Percentiles rank a stretch among this genome's conserved stretches.
Evolutionary conservation across 2,888 invertebrate genomes (phyloP).

Genomic region (Strigamia crassipes): DNA sequence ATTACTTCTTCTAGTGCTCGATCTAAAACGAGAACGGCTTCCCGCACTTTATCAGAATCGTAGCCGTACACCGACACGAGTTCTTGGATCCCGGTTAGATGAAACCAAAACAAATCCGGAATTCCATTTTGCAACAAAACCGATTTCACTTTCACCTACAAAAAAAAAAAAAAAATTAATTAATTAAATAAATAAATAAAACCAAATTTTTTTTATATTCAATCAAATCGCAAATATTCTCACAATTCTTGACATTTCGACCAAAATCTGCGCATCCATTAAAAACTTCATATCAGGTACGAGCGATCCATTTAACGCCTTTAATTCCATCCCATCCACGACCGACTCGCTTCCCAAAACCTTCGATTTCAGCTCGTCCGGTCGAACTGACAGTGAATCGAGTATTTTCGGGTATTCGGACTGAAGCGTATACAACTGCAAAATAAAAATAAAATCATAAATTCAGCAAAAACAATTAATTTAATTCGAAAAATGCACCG

Average conservation of each 20-base stretch:
- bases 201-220: neutral
- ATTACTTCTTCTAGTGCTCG: neutral
- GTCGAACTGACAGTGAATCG: slow-evolving; percentile 50
- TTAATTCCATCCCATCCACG: slow-evolving; percentile 44
- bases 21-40: slow-evolving; percentile 65
- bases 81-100: slow-evolving; percentile 67
- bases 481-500: slow-evolving; percentile 49
- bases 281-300: slow-evolving; percentile 52
- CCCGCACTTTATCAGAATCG: slow-evolving; percentile 63
- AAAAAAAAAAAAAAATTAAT: slow-evolving; percentile 45
- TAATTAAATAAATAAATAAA: neutral
- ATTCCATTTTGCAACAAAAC: slow-evolving; percentile 61
- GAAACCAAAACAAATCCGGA: slow-evolving; percentile 66
- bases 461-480: neutral
- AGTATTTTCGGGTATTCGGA: slow-evolving; percentile 51
- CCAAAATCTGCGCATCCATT: slow-evolving; percentile 51
- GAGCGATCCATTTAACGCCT: slow-evolving; percentile 50
- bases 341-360: slow-evolving; percentile 49
- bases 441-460: slow-evolving; percentile 41
- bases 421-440: slow-evolving; percentile 52
- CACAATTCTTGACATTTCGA: slow-evolving; percentile 52
- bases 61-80: slow-evolving; percentile 70
- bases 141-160: slow-evolving; percentile 44
- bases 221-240: slow-evolving; percentile 30
- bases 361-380: slow-evolving; percentile 49